phyloP scores from a whole-genome alignment of 1,140 invertebrate genomes.

The Telenomus remus region DNA sequence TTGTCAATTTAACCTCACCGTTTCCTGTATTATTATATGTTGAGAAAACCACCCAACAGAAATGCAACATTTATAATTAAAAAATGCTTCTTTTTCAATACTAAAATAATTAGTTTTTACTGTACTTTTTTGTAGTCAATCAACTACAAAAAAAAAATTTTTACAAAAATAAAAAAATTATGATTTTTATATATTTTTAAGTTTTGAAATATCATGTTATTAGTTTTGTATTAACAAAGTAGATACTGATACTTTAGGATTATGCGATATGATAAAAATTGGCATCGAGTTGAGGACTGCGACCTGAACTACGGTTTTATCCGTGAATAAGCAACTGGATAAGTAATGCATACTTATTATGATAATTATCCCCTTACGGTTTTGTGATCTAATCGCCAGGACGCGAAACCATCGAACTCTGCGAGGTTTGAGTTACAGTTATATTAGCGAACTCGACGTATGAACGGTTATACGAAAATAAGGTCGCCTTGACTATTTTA shows the following conservation, averaged over 20 bases:
- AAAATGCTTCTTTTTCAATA: no score
- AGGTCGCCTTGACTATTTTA: conserved; percentile 52
- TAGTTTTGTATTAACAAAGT: no score
- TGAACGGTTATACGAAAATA: conserved; percentile 62
- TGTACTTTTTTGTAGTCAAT: no score
- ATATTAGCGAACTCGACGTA: conserved; percentile 62
- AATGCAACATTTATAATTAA: no score
- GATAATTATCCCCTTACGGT: conserved; percentile 54
- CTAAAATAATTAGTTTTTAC: no score
- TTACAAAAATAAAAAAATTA: no score
- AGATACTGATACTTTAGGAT: no score
- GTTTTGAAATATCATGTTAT: no score
- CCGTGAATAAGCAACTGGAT: conserved; percentile 49
- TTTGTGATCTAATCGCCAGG: conserved; percentile 51
- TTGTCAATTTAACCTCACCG: conserved; percentile 11
- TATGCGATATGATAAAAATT: conserved; percentile 10
- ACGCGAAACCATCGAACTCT: conserved; percentile 54
- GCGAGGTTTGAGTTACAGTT: conserved; percentile 67
- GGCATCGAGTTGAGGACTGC: conserved; percentile 11
- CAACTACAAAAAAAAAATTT: no score
- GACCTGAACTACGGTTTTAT: conserved; percentile 25
- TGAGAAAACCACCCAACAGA: no score
- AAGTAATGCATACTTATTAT: conserved; percentile 55
- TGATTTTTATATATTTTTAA: no score
- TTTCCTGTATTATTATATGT: background rate